Evolutionary conservation across 2,888 invertebrate genomes (phyloP), one percentile per base, ranked within the genome.

Genomic region (Saturnia japonica): DNA sequence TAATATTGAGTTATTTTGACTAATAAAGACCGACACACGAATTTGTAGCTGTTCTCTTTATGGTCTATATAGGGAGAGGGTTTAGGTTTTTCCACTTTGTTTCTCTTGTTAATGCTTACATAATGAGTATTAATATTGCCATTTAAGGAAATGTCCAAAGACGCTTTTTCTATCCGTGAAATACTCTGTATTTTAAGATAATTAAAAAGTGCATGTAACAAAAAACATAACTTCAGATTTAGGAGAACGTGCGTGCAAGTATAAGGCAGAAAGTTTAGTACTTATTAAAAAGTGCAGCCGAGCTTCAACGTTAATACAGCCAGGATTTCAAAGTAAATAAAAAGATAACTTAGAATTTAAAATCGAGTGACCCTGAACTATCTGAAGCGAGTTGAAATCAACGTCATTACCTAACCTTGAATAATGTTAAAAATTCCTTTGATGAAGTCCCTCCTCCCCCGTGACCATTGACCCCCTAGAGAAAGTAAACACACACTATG

Each of bases 381-480:
- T 25, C 1, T 40, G 16, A 42, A 66, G 67, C 62, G 54, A 54
- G 51, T 19, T 67, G 68, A 62, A 51, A n/a, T 54, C 68, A 19
- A 28, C 68, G 68, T 43, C 51, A 71, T 60, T 67, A 62, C 45
- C 74, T 82, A 87, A 88, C 90, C 89, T 89, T 89, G 90, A 86
- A 80, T 77, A 76, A 78, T 80, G 78, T 80, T 78, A 82, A 85
- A 85, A 84, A 82, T 77, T 79, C 77, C 77, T 75, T 75, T 76
- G 76, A 78, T 75, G 75, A 81, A 83, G 79, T 79, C 76, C 78
- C 76, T 81, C 80, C 81, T 79, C 76, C 78, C 76, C 79, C 81
- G 79, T 90, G 89, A 89, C 88, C 90, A 84, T 86, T 90, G 90
- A 91, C 91, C 91, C n/a, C 89, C 87, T 86, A 88, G 91, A 90